Conservation (phyloP, 2,113 vertebrate genomes). For the Caranx ignobilis region DNA sequence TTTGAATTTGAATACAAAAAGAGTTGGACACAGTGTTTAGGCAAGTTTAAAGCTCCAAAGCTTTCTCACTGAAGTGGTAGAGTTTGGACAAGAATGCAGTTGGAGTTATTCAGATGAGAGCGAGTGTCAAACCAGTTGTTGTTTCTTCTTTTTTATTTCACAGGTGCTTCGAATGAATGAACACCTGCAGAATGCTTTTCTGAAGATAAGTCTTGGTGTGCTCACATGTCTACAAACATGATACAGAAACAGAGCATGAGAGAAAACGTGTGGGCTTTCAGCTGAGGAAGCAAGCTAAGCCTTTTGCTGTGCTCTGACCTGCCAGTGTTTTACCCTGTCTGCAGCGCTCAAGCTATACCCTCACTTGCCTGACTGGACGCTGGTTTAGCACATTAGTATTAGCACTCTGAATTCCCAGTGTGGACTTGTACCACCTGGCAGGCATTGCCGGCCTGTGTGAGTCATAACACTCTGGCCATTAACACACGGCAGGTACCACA, state of each 20-base stretch:
- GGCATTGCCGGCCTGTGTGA: slow-evolving; percentile 46
- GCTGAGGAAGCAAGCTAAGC: slow-evolving; percentile 23
- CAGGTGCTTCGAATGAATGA: slow-evolving; percentile 15
- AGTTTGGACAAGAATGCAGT: slow-evolving; percentile 5
- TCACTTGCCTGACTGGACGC: slow-evolving; percentile 35
- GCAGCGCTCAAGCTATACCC: not conserved
- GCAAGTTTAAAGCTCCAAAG: not conserved
- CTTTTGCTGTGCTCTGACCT: slow-evolving; percentile 3
- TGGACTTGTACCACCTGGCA: slow-evolving; percentile 76
- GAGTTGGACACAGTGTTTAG: not conserved
- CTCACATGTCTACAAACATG: not conserved
- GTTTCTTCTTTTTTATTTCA: slow-evolving; percentile 13
- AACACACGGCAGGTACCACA: slow-evolving; percentile 57
- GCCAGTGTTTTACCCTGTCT: slow-evolving; percentile 4
- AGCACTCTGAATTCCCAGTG: slow-evolving; percentile 56
- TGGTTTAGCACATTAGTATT: slow-evolving; percentile 66
- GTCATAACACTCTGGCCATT: slow-evolving; percentile 61
- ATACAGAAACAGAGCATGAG: slow-evolving; percentile 19
- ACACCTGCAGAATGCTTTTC: slow-evolving; percentile 11
- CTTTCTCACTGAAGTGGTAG: not conserved
- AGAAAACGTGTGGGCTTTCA: slow-evolving; percentile 25
- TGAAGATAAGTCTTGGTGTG: not conserved
- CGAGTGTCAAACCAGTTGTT: not conserved
- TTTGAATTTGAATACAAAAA: slow-evolving; percentile 34
- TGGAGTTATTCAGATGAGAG: slow-evolving; percentile 10